Evolutionary conservation across 1,140 invertebrate genomes (phyloP), one percentile per base, ranked within the genome.

Genomic region (Ericerus pela): DNA sequence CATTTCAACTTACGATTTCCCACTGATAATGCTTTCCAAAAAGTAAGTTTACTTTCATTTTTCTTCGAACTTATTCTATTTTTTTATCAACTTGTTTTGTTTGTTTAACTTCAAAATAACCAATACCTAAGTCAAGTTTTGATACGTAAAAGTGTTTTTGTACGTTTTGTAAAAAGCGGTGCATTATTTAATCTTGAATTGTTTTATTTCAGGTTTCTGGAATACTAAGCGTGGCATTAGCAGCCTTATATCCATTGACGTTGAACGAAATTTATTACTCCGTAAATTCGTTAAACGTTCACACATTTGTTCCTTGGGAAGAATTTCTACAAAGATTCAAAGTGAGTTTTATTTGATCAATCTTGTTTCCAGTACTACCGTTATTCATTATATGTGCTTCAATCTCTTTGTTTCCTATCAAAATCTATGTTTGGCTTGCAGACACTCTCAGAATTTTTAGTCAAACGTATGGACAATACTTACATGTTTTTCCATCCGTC

Each of bases 401-500:
- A 33, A 33, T 33, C n/a, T 33, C 30, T 33, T 33, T n/a, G n/a
- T n/a, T n/a, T n/a, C n/a, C 8, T 43, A 36, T 27, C 16, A 22
- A 3, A 30, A 6, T 29, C 14, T 51, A 53, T 30, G 41, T 63
- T 52, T 47, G 47, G 53, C 59, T 59, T 68, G 36, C 62, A 79
- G 72, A 75, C 80, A 56, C 76, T 91, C 11, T 79, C 82, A 53
- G 86, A 85, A 51, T 88, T 95, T 63, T 73, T 96, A 1, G 84
- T 92, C 53, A 88, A 89, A 66, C 75, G 91, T 38, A 74, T 85
- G 54, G 92, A 96, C 69, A 85, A 88, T 64, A 93, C 89, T 0
- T 92, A 89, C 70, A 94, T 95, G 88, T 93, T 95, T 67, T 94
- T 95, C 68, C 92, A 96, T 69, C 90, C 91, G 1, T 89, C 90